These are phyloP conservation scores for Antennarius striatus DNA, from an alignment of 2,113 vertebrate genomes.

Conservation along the genomic window DNA sequence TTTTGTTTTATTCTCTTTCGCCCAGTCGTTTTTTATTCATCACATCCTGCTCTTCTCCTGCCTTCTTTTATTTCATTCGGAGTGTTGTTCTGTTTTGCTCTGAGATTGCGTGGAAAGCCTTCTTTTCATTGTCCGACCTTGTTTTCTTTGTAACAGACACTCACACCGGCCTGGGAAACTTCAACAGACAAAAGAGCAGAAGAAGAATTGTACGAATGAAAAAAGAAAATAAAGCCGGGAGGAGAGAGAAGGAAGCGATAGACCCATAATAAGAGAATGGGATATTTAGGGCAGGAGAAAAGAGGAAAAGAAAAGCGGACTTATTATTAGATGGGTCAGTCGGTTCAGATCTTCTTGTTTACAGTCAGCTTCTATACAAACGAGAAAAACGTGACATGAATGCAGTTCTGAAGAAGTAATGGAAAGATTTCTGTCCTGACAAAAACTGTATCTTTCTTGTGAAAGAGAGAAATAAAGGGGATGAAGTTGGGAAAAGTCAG, in stretches of 20 bases:
- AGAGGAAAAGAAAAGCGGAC: constrained; percentile 30
- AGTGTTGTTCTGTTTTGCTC: constrained; percentile 38
- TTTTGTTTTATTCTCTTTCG: constrained; percentile 36
- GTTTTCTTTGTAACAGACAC: constrained; percentile 61
- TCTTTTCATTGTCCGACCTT: constrained; percentile 58
- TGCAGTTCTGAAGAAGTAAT: constrained; percentile 3
- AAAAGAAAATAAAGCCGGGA: constrained; percentile 49
- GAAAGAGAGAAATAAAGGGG: background rate
- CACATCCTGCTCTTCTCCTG: constrained; percentile 25
- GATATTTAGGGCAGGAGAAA: constrained; percentile 48
- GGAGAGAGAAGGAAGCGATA: constrained; percentile 7
- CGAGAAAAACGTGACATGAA: constrained; percentile 19
- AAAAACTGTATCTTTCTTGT: constrained; percentile 13
- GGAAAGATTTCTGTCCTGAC: constrained; percentile 4
- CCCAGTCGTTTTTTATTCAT: constrained; percentile 51
- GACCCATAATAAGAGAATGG: constrained; percentile 29
- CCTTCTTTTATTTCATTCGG: constrained; percentile 52
- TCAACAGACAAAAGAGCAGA: constrained; percentile 50
- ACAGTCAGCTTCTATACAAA: constrained; percentile 8
- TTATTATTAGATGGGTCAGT: constrained; percentile 37
- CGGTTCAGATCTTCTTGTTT: constrained; percentile 2
- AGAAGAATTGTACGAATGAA: constrained; percentile 32
- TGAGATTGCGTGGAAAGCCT: constrained; percentile 16
- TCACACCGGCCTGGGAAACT: constrained; percentile 65
- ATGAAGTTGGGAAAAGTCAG: background rate